Evolutionary conservation across 2,797 vertebrate species (phyloP).

Genomic region (Sebastes hubbsi): DNA sequence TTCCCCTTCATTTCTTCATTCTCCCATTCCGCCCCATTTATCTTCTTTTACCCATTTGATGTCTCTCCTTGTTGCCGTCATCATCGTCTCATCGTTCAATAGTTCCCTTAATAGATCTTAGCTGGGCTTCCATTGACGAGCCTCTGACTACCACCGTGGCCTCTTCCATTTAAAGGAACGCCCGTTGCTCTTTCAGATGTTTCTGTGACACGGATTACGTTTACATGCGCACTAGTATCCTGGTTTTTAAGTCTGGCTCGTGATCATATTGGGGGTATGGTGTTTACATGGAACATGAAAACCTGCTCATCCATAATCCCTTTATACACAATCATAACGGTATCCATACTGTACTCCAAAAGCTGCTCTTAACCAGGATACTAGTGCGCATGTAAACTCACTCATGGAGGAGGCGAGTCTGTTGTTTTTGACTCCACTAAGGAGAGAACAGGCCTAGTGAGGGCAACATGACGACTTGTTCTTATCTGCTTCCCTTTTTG

Average conservation of each 20-base stretch:
- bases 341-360: neutral
- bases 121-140: constrained; percentile 76
- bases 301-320: neutral
- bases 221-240: neutral
- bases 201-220: neutral
- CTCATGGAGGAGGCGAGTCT: neutral
- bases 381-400: neutral
- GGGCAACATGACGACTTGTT: constrained; percentile 5
- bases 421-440: constrained; percentile 14
- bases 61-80: neutral
- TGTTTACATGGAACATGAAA: neutral
- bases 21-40: constrained; percentile 1
- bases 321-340: neutral
- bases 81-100: neutral
- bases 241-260: neutral
- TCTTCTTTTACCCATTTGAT: neutral
- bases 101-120: constrained; percentile 83
- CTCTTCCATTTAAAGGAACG: constrained; percentile 27
- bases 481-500: constrained; percentile 50
- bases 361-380: neutral
- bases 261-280: neutral
- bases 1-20: constrained; percentile 7
- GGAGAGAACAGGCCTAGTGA: neutral
- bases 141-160: constrained; percentile 13
- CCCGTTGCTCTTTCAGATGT: constrained; percentile 27